Conservation (phyloP, 2,797 vertebrate species). For the Pipistrellus pygmaeus region DNA sequence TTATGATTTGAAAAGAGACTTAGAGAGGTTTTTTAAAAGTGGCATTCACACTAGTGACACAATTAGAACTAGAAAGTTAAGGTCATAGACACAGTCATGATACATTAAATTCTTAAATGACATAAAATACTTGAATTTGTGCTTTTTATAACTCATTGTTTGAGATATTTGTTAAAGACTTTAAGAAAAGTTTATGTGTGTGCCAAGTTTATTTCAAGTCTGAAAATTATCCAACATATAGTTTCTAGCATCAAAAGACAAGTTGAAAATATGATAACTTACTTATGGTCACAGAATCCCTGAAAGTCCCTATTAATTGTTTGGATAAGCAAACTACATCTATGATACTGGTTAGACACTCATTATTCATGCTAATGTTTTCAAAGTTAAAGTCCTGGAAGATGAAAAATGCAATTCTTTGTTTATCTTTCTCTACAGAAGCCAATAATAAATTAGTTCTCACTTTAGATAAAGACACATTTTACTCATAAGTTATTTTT, state of each 20-base stretch:
- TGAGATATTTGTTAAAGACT: neutral
- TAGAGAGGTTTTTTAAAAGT: neutral
- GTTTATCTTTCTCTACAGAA: neutral
- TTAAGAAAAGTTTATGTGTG: neutral
- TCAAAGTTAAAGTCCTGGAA: neutral
- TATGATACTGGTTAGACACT: neutral
- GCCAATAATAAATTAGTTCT: conserved; percentile 23
- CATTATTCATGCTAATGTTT: neutral
- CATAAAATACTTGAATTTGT: neutral
- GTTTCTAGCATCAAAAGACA: conserved; percentile 36
- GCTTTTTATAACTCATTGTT: neutral
- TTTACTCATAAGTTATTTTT: conserved; percentile 53
- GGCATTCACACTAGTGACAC: neutral
- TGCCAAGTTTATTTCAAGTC: neutral
- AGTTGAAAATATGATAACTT: neutral
- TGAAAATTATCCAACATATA: neutral
- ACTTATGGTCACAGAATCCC: neutral
- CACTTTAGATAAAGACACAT: neutral
- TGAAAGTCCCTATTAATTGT: neutral
- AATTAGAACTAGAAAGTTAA: conserved; percentile 43
- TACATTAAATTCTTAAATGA: neutral
- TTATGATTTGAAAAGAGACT: neutral
- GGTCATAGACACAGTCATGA: neutral
- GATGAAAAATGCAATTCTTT: neutral
- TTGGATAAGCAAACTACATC: neutral